Base-by-base conservation (phyloP, 2,888 invertebrate species). In the Perdita meconis region DNA sequence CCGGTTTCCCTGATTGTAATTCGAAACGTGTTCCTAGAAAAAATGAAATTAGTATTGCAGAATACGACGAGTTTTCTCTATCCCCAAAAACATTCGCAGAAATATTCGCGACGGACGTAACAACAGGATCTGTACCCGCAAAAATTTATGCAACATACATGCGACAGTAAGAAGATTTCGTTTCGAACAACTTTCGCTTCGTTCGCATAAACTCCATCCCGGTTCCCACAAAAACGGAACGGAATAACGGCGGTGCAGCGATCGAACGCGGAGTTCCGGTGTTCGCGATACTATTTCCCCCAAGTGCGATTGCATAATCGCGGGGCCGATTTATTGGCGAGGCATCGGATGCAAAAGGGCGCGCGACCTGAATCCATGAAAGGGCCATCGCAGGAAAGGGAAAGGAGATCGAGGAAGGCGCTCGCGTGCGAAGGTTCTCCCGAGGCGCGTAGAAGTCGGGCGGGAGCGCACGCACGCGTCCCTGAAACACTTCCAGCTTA, bases 401-500 rank as follows among this genome's bases (percentile, higher is more conserved):
- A 60, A 24, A 19, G 42, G 65, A 24, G 22, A 16, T 3, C 16
- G n/a, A 16, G 44, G 16, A 44, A 26, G 61, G 24, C n/a, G n/a
- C 24, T 65, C 47, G 44, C 51, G 57, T 47, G 57, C 19, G 10
- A 26, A 53, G 40, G 47, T 61, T 47, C n/a, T n/a, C 19, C 47
- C 3, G 22, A 47, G 47, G 16, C 47, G 47, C 47, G 22, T 19
- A 30, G 19, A 22, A 6, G n/a, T 44, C 42, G 10, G 12, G n/a
- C 19, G 0, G 10, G 16, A 26, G 30, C 42, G 42, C 30, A 63
- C 24, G 24, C 42, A 26, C 40, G 36, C 36, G 76, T 55, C 74
- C 68, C 57, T 44, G 79, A 73, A 82, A 65, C 69, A 66, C 66
- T 71, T 81, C 47, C 68, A 64, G 69, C 79, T 82, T 82, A 82